Percentiles rank a stretch among this genome's conserved stretches.
phyloP scores from a whole-genome alignment of 2,888 invertebrate species.

The Portevinia maculata region DNA sequence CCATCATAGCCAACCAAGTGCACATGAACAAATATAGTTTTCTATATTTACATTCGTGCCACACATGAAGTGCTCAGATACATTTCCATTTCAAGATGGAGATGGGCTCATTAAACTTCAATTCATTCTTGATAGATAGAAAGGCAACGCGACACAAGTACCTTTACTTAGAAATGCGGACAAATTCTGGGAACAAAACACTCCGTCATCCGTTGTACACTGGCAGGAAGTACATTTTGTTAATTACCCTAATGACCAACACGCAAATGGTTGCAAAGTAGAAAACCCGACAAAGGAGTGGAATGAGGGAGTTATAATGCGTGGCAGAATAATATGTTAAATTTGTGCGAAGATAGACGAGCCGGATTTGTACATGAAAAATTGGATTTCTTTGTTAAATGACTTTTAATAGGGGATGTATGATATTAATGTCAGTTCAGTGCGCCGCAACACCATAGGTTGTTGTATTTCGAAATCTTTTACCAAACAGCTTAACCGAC shows the following conservation, averaged over 20 bases:
- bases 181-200: conserved; percentile 52
- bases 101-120: conserved; percentile 68
- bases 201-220: conserved; percentile 38
- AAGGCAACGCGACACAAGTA: conserved; percentile 9
- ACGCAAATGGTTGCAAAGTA: conserved; percentile 51
- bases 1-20: conserved; percentile 14
- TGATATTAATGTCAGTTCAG: conserved; percentile 42
- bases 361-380: neutral
- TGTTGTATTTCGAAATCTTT: conserved; percentile 32
- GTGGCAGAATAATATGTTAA: conserved; percentile 34
- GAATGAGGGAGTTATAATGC: neutral
- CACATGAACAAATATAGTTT: conserved; percentile 55
- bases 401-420: conserved; percentile 9
- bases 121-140: conserved; percentile 46
- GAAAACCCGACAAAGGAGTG: conserved; percentile 42
- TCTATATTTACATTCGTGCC: conserved; percentile 59
- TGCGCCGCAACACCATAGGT: neutral
- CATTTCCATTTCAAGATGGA: conserved; percentile 65
- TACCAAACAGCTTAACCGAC: conserved; percentile 55
- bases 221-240: conserved; percentile 63
- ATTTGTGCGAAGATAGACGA: neutral
- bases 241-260: conserved; percentile 67
- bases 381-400: conserved; percentile 14
- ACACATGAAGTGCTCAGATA: conserved; percentile 61
- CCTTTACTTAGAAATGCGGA: conserved; percentile 50